Evolutionary conservation across 1,140 invertebrate species (phyloP), one percentile per base, ranked within the genome.

Genomic region (Mya arenaria): DNA sequence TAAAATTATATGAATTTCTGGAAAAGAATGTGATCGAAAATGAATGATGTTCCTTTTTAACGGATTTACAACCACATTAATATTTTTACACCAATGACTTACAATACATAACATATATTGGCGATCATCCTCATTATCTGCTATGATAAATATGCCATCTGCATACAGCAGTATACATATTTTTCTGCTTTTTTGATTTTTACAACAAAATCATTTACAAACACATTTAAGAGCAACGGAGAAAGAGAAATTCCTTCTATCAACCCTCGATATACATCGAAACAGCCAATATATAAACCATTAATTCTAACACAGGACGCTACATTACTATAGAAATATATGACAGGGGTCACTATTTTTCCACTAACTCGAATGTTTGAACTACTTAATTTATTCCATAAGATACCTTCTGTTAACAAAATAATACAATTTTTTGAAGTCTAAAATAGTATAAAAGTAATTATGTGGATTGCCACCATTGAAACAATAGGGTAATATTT

Each of bases 361-460:
- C 41, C 41, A 10, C 19, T 10, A 48, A 48, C 41, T 13, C 41
- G 10, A 13, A 13, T 48, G 19, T n/a, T n/a, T n/a, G n/a, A n/a
- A n/a, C 41, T 48, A 48, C 19, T 48, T 48, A 48, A 48, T 48
- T 48, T 48, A 13, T 48, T 19, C 41, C 41, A 48, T 19, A 48
- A 48, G 19, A 48, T 10, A 13, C n/a, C 10, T 13, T 48, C 41
- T 48, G 41, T 48, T 19, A 48, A 48, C 19, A 48, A 48, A 48
- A 48, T 48, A 10, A 48, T 48, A 48, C 19, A 19, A 48, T 19
- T 48, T 48, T 13, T 62, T 65, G 44, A 60, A 71, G 37, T 80
- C 77, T 32, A 80, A 69, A 37, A 69, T 69, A 39, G 48, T 48
- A 44, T 8, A 39, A 62, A 73, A n/a, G n/a, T n/a, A n/a, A n/a